These are phyloP conservation scores for Oncorhynchus gorbuscha DNA, from an alignment of 2,113 vertebrate species.

Conservation along the genomic window DNA sequence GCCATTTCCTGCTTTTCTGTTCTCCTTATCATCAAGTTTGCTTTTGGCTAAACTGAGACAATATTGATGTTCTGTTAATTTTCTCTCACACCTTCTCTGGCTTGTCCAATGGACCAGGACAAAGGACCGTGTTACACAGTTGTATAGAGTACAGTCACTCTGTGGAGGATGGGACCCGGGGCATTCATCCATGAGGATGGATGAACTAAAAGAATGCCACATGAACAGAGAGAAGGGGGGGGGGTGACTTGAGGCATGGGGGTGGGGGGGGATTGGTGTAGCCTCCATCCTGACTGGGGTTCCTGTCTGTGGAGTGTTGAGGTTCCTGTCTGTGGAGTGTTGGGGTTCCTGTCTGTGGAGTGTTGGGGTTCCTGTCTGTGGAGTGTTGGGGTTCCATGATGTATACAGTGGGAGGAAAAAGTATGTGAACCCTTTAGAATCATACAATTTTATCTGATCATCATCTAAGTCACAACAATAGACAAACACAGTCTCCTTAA, in stretches of 20 bases:
- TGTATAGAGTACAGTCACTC: constrained; percentile 8
- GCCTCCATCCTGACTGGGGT: too few relatives aligned
- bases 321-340: too few relatives aligned
- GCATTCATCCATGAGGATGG: not conserved
- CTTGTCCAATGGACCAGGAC: constrained; percentile 5
- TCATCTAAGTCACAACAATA: too few relatives aligned
- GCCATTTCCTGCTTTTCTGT: constrained; percentile 2
- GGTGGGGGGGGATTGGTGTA: not conserved
- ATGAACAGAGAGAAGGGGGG: not conserved
- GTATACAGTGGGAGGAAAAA: too few relatives aligned
- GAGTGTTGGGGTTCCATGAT: too few relatives aligned
- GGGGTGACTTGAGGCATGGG: not conserved
- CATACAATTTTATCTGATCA: too few relatives aligned
- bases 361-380: too few relatives aligned
- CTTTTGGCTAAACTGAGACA: constrained; percentile 10
- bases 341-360: too few relatives aligned
- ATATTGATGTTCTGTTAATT: constrained; percentile 1
- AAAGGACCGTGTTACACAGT: constrained; percentile 1
- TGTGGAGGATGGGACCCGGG: constrained; percentile 17
- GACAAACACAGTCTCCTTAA: too few relatives aligned
- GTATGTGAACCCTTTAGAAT: too few relatives aligned
- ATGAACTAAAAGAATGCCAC: not conserved
- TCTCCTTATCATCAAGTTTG: not conserved
- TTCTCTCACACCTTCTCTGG: too few relatives aligned
- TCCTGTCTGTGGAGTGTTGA: too few relatives aligned